A percentile compares a stretch with the other conserved stretches of the same genome.
These are phyloP conservation scores for Coronaproctus castanopsis DNA, from an alignment of 2,888 invertebrate genomes.

Conservation along the genomic window DNA sequence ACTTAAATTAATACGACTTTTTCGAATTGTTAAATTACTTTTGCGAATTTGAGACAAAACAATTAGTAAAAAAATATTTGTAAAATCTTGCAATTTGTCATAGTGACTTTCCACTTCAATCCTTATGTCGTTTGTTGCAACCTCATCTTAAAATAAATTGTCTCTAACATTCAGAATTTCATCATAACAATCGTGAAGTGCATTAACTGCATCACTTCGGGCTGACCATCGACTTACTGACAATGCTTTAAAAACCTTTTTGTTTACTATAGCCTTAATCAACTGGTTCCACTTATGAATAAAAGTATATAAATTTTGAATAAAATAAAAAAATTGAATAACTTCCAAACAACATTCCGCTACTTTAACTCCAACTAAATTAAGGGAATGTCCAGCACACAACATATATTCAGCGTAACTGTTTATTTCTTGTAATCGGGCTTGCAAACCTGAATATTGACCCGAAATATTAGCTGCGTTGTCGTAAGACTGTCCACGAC, in stretches of 20 bases:
- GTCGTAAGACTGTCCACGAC: constrained; percentile 18
- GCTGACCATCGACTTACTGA: constrained; percentile 5
- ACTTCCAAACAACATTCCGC: constrained; percentile 9
- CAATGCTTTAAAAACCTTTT: constrained; percentile 1
- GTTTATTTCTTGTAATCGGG: constrained; percentile 14
- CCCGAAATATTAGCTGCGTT: constrained; percentile 18
- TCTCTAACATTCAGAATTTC: too few relatives aligned
- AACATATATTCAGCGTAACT: constrained; percentile 14
- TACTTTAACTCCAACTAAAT: constrained; percentile 9
- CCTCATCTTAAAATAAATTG: too few relatives aligned
- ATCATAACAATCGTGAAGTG: constrained; percentile 4
- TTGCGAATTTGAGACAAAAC: too few relatives aligned
- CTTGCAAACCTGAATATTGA: constrained; percentile 17
- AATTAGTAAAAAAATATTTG: too few relatives aligned
- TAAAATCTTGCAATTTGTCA: too few relatives aligned
- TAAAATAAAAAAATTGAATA: constrained; percentile 2
- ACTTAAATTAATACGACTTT: too few relatives aligned
- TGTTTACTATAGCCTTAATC: neutral
- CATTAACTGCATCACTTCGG: constrained; percentile 5
- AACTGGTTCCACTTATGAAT: neutral
- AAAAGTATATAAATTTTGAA: constrained; percentile 11
- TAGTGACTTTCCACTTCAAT: too few relatives aligned
- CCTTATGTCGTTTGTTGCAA: too few relatives aligned
- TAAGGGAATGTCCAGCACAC: constrained; percentile 11
- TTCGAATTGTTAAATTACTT: too few relatives aligned